Evolutionary conservation across 2,888 invertebrate genomes (phyloP), one percentile per base, ranked within the genome.

Genomic region (Meteorus colon): DNA sequence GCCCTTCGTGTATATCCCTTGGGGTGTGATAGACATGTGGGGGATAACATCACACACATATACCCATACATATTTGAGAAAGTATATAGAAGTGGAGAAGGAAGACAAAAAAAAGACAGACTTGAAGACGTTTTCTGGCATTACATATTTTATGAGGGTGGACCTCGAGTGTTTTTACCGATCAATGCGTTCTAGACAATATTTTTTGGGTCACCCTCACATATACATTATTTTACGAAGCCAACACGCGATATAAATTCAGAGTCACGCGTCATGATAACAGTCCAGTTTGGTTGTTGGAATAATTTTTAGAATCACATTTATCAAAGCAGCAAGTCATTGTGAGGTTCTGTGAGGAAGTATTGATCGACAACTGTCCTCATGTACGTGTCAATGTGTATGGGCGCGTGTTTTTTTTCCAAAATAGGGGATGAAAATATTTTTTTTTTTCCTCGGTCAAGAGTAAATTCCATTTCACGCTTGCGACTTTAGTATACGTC

Each of bases 101-200:
- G 55, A 55, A 8, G 19, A 55, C 8, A 55, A 55, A 55, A 48
- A 45, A n/a, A 19, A 55, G 55, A 72, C 37, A 59, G 73, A 2
- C 78, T 81, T 78, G 78, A 82, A 82, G 82, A 84, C 82, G 80
- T 80, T 81, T 80, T 77, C 78, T 77, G 79, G 66, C 76, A 74
- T 74, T 80, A 78, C 74, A 80, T 79, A 79, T 80, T 80, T 80
- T 78, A 80, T 80, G 73, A 76, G 79, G 48, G 65, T 73, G 59
- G 34, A 19, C 31, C n/a, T 24, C 59, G 37, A 41, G 59, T 37
- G 67, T 72, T 70, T 45, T 72, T 73, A 73, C 77, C 65, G 24
- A 66, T n/a, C 73, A 19, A 63, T 70, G 65, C 65, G 45, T 41
- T 41, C 55, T 76, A 77, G 78, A 75, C 74, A 80, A 80, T 79